phyloP scores from a whole-genome alignment of 2,888 invertebrate species.

The Napeogenes inachia region DNA sequence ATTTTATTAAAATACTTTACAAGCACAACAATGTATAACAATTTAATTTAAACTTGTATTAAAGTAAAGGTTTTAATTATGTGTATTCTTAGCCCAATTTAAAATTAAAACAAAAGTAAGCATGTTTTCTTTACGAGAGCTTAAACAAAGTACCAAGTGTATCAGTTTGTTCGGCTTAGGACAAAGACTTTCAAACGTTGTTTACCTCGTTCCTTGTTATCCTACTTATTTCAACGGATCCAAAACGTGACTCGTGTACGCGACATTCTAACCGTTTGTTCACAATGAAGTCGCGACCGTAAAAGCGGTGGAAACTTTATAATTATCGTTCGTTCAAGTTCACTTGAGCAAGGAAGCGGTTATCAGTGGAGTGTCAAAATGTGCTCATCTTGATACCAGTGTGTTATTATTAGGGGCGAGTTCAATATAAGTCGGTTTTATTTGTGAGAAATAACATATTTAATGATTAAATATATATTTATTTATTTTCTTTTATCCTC shows the following conservation, averaged over 20 bases:
- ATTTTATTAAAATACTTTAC: neutral
- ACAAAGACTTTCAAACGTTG: conserved; percentile 23
- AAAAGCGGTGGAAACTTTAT: neutral
- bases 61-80: too few species aligned
- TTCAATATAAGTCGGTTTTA: too few species aligned
- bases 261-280: conserved; percentile 13
- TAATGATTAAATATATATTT: too few species aligned
- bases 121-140: neutral
- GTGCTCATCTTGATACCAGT: conserved; percentile 16
- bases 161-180: neutral
- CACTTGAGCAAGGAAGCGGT: neutral
- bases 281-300: neutral
- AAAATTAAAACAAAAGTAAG: neutral
- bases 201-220: conserved; percentile 37
- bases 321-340: neutral
- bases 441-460: too few species aligned
- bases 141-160: neutral
- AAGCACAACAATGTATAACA: neutral
- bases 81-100: neutral
- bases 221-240: conserved; percentile 37
- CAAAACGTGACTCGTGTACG: conserved; percentile 39
- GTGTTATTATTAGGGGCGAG: too few species aligned
- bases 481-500: too few species aligned
- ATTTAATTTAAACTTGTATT: too few species aligned
- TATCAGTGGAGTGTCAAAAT: neutral